Evolutionary conservation across 2,113 vertebrate genomes (phyloP), one percentile per base, ranked within the genome.

Genomic region (Alces alces): DNA sequence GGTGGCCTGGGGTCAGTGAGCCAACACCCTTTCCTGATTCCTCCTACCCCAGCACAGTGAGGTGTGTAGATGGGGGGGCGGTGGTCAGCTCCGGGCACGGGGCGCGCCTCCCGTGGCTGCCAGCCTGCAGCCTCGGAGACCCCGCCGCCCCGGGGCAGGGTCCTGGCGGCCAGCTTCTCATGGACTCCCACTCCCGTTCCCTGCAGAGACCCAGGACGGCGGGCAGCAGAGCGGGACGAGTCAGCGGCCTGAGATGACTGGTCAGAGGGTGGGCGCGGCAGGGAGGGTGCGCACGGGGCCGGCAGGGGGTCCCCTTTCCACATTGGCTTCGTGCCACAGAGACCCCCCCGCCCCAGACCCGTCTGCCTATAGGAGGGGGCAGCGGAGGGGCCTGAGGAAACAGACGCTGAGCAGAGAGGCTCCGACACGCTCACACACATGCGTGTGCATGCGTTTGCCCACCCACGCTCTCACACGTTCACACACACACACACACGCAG

Each of bases 231-330:
- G n/a, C 30, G 2, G 19, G 61, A 43, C 9, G 0, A 8, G 14
- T 11, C 30, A 28, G 58, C 28, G 33, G 55, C 39, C n/a, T 5
- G 4, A 21, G 0, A 2, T 0, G 33, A n/a, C 30, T 7, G 3
- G 30, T 12, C 25, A 10, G 27, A 36, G 54, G 55, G 30, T 1
- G 50, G 30, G 33, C 33, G 2, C 14, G 79, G 79, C 10, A 5
- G 80, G 52, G n/a, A 36, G 80, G 50, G 50, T 2, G 30, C 2
- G 45, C 28, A 6, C 0, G 2, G 45, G 6, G 78, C 45, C 0
- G 6, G 79, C 79, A 52, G 47, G 47, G 3, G 5, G 17, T 33
- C 76, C 39, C n/a, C 17, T 6, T 43, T 10, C 33, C 33, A 30
- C 57, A 43, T 2, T 11, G 2, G 50, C 76, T 5, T 27, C 4